Percentiles rank a stretch among this genome's conserved stretches.
Evolutionary conservation across 1,140 invertebrate species (phyloP).

Genomic region (Atta texana): DNA sequence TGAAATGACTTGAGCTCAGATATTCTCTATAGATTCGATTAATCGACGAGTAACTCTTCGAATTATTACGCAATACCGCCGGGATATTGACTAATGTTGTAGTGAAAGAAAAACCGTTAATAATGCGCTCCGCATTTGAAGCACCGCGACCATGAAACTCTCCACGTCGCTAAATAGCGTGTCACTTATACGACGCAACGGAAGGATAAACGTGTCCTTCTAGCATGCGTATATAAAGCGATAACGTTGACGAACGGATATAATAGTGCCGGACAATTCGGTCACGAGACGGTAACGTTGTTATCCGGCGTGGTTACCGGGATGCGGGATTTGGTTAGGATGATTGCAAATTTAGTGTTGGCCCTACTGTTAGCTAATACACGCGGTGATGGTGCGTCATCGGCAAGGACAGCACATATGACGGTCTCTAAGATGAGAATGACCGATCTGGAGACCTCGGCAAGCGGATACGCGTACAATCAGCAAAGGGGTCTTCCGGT

Average conservation of each 20-base stretch:
- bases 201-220: constrained; percentile 46
- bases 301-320: constrained; percentile 7
- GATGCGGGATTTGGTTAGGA: constrained; percentile 7
- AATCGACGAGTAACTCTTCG: not conserved
- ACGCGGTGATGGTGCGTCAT: constrained; percentile 25
- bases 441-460: constrained; percentile 81
- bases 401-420: constrained; percentile 73
- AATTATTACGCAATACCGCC: constrained; percentile 13
- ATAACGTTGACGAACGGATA: constrained; percentile 46
- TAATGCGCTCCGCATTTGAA: constrained; percentile 13
- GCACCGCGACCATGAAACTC: constrained; percentile 27
- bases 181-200: not conserved
- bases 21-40: not conserved
- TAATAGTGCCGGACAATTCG: constrained; percentile 45
- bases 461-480: constrained; percentile 81
- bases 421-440: constrained; percentile 79
- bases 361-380: not conserved
- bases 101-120: constrained; percentile 11
- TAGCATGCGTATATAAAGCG: constrained; percentile 65
- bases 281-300: constrained; percentile 7
- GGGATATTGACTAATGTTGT: not conserved
- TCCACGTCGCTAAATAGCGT: not conserved
- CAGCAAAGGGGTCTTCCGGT: constrained; percentile 79
- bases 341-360: constrained; percentile 37
- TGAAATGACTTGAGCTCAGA: not conserved